Evolutionary conservation across 1,140 invertebrate genomes (phyloP).

Genomic region (Caerostris darwini): DNA sequence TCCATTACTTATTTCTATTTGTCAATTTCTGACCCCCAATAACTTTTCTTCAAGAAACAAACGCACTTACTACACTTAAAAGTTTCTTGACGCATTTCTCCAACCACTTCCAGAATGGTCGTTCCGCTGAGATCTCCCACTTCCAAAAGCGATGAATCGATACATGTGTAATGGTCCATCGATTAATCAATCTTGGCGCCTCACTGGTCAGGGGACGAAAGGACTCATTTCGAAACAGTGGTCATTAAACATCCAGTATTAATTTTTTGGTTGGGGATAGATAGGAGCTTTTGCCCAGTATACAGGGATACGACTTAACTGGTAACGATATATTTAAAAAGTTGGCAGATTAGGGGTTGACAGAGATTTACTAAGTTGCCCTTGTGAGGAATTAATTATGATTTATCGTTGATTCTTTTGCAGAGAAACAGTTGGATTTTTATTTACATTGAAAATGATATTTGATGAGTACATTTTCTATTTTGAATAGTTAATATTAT

Average conservation of each 20-base stretch:
- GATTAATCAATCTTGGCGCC: constrained; percentile 50
- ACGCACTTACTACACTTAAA: constrained; percentile 22
- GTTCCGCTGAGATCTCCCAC: not conserved
- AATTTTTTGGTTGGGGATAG: not conserved
- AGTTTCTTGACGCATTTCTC: not conserved
- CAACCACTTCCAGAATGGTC: not conserved
- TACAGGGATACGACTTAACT: no score
- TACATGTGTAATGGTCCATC: constrained; percentile 47
- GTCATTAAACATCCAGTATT: constrained; percentile 11
- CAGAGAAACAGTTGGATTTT: no score
- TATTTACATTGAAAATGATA: no score
- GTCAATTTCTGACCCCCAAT: not conserved
- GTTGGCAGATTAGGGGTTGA: no score
- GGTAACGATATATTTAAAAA: no score
- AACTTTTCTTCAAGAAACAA: constrained; percentile 9
- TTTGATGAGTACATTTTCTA: no score
- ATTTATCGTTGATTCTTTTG: no score
- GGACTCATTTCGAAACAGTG: constrained; percentile 48
- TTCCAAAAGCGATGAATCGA: constrained; percentile 27
- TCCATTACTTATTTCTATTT: not conserved
- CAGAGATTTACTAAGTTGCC: no score
- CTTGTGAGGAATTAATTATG: no score
- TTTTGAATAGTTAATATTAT: no score
- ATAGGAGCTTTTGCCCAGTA: not conserved
- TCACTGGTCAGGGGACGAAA: constrained; percentile 45